These are phyloP conservation scores for Heteromurus nitidus DNA, from an alignment of 2,888 invertebrate species.

Conservation along the genomic window DNA sequence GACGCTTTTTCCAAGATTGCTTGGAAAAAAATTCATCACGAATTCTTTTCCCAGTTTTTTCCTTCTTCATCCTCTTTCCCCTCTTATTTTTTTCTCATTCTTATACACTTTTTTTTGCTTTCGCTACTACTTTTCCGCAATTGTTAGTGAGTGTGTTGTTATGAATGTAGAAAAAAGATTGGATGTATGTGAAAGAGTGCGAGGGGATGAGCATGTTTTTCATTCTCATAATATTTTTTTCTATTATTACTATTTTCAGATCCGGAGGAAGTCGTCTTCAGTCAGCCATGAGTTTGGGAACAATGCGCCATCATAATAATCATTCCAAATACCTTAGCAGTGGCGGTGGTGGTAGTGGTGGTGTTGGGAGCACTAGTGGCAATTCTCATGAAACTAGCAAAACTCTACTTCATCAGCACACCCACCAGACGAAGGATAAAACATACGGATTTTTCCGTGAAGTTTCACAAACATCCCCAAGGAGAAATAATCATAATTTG, in stretches of 20 bases:
- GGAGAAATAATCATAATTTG: constrained; percentile 60
- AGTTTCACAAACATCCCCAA: constrained; percentile 62
- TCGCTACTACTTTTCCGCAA: no score
- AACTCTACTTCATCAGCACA: constrained; percentile 32
- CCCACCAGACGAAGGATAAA: constrained; percentile 47
- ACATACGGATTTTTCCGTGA: constrained; percentile 56
- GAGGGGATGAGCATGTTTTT: constrained; percentile 29
- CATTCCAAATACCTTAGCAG: constrained; percentile 10
- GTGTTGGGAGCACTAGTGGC: not conserved
- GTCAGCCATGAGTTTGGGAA: constrained; percentile 49
- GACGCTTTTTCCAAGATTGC: constrained; percentile 10
- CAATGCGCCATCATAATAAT: constrained; percentile 43
- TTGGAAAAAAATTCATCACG: not conserved
- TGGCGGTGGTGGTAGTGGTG: not conserved
- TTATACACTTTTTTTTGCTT: no score
- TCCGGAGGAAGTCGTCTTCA: constrained; percentile 41
- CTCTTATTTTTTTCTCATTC: constrained; percentile 6
- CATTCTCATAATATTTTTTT: constrained; percentile 11
- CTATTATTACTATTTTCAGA: constrained; percentile 14
- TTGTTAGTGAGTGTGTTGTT: no score
- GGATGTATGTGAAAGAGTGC: no score
- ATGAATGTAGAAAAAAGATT: no score
- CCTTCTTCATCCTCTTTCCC: constrained; percentile 2
- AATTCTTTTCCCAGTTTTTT: not conserved
- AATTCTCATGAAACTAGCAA: no score